Conservation (phyloP, 1,140 invertebrate genomes). For the Drosophila persimilis region DNA sequence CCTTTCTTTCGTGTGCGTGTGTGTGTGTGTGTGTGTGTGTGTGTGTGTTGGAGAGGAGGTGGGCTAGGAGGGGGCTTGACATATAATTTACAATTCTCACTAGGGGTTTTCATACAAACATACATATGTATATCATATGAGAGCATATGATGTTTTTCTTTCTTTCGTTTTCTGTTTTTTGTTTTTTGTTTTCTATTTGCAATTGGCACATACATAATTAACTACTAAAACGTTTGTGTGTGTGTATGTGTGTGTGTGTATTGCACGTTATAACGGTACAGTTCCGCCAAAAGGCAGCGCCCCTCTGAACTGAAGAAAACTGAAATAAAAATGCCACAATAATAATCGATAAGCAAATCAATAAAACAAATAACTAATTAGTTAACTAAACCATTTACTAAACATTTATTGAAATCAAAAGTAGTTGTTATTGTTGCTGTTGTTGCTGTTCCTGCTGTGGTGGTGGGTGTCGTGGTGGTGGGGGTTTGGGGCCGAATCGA, state of each 20-base stretch:
- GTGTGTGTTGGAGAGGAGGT: constrained; percentile 4
- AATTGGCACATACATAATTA: constrained; percentile 76
- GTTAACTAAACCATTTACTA: constrained; percentile 75
- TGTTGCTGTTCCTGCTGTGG: constrained; percentile 7
- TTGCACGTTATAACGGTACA: constrained; percentile 14
- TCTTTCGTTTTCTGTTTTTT: constrained; percentile 21
- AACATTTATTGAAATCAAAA: constrained; percentile 69
- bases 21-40: constrained; percentile 27
- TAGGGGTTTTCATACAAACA: constrained; percentile 41
- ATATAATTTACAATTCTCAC: constrained; percentile 58
- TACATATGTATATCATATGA: too few relatives aligned
- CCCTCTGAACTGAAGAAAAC: background rate
- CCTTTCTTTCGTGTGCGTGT: constrained; percentile 4
- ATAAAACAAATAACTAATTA: constrained; percentile 21
- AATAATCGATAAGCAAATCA: constrained; percentile 11
- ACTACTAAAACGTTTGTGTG: constrained; percentile 43
- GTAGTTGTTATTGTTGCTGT: constrained; percentile 34
- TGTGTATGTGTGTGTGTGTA: constrained; percentile 4
- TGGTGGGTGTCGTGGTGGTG: background rate
- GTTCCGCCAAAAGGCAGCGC: constrained; percentile 1
- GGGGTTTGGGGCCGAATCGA: background rate
- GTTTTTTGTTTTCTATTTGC: constrained; percentile 45
- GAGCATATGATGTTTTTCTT: constrained; percentile 10
- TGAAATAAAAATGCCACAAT: constrained; percentile 6
- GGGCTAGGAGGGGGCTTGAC: constrained; percentile 20